Evolutionary conservation across 2,888 invertebrate genomes (phyloP).

Genomic region (Meghimatium bilineatum): DNA sequence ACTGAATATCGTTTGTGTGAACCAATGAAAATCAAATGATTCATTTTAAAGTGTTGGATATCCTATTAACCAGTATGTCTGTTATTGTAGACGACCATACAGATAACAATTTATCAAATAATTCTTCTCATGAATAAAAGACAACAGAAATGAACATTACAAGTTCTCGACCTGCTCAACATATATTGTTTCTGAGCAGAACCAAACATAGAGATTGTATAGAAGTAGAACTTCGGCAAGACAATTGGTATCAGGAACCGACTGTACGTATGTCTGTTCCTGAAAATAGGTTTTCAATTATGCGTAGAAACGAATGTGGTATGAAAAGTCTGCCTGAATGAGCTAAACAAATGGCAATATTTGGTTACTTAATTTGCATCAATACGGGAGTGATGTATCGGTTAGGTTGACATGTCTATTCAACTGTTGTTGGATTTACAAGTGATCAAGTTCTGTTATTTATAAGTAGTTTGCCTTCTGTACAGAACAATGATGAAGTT

Average conservation of each 20-base stretch:
- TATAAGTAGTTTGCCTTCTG: no score
- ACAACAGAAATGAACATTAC: no score
- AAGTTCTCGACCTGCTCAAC: neutral
- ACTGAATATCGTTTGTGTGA: no score
- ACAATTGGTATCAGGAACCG: neutral
- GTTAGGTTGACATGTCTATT: neutral
- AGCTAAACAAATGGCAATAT: neutral
- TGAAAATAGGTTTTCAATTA: neutral
- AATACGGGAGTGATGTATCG: slow-evolving; percentile 17
- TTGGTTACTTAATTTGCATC: slow-evolving; percentile 21
- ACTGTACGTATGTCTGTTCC: neutral
- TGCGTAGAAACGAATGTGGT: neutral
- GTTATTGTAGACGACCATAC: no score
- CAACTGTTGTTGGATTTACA: neutral
- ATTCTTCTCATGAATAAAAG: no score
- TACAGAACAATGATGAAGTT: no score
- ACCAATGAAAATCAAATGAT: no score
- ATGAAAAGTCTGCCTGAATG: neutral
- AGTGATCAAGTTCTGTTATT: neutral
- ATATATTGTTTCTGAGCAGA: neutral
- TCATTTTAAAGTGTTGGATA: no score
- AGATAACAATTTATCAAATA: no score
- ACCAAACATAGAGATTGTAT: neutral
- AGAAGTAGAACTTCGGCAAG: neutral
- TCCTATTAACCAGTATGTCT: no score